Evolutionary conservation across 1,140 invertebrate genomes (phyloP), one percentile per base, ranked within the genome.

Genomic region (Ctenoplectra terminalis): DNA sequence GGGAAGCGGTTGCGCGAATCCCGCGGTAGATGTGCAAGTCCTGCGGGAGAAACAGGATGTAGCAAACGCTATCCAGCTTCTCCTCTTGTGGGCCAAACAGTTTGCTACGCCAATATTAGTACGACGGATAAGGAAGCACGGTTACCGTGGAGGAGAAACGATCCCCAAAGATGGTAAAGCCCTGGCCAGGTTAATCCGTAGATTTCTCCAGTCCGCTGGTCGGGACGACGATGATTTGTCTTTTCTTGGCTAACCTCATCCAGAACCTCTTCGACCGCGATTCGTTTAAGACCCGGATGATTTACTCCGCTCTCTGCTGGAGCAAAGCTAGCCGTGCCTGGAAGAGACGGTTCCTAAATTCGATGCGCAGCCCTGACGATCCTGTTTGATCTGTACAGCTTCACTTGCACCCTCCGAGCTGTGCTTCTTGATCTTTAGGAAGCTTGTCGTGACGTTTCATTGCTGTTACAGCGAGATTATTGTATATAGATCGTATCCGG

Each of bases 101-200:
- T 92, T 90, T 91, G 87, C 90, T 77, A 82, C 81, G 74, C 82
- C 82, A 86, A 91, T 91, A 93, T 92, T 90, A 86, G 77, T 78
- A 83, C 60, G 75, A 81, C 52, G 73, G 81, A 83, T 84, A 88
- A 86, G 81, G 75, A 67, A 85, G 69, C 73, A 60, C 48, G 63
- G 58, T 60, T n/a, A n/a, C n/a, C n/a, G n/a, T 52, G 64, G 64
- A 34, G 76, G 48, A 5, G 67, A 73, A 43, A 31, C 50, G 37
- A 11, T 26, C 40, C 26, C 37, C 26, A 48, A 78, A 61, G 31
- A 60, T 67, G 43, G 82, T 66, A 67, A 48, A 67, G 52, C 40
- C 43, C 17, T 60, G 64, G 64, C 52, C 67, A 70, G 83, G 72
- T 73, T 88, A 88, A 88, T 82, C 87, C 60, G 58, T 72, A 66